Evolutionary conservation across 2,888 invertebrate genomes (phyloP).

Genomic region (Carcina quercana): DNA sequence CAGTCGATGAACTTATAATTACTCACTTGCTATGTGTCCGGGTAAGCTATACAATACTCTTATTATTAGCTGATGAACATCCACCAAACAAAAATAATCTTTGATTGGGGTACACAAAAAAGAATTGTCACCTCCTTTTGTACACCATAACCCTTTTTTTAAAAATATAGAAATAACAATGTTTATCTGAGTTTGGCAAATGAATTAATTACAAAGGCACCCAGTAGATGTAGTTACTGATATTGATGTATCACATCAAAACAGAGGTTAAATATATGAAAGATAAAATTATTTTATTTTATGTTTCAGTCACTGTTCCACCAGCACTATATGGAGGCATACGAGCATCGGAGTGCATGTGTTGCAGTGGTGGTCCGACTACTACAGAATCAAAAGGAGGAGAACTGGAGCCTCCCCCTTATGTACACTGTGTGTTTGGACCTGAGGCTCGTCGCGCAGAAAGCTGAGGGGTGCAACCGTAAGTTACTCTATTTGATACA

Average conservation of each 20-base stretch:
- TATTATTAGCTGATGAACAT: not conserved
- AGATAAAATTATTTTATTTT: not conserved
- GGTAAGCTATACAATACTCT: slow-evolving; percentile 49
- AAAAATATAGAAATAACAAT: too few relatives aligned
- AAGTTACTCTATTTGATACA: slow-evolving; percentile 21
- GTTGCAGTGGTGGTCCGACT: slow-evolving; percentile 87
- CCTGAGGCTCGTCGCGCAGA: slow-evolving; percentile 86
- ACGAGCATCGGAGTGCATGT: slow-evolving; percentile 83
- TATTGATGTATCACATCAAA: too few relatives aligned
- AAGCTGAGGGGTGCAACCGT: slow-evolving; percentile 77
- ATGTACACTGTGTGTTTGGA: slow-evolving; percentile 94
- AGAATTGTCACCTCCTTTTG: too few relatives aligned
- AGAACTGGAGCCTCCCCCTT: slow-evolving; percentile 97
- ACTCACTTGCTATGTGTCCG: slow-evolving; percentile 82
- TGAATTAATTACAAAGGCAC: too few relatives aligned
- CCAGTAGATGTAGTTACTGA: too few relatives aligned
- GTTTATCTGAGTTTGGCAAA: too few relatives aligned
- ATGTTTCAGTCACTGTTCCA: slow-evolving; percentile 50
- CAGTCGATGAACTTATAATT: slow-evolving; percentile 83
- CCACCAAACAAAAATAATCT: not conserved
- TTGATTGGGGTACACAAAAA: too few relatives aligned
- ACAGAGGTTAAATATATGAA: too few relatives aligned
- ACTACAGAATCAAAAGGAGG: slow-evolving; percentile 91
- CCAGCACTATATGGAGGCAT: slow-evolving; percentile 79
- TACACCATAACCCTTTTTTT: too few relatives aligned